Conservation (phyloP, 1,140 invertebrate species). For the Leptonema lineaticorne region DNA sequence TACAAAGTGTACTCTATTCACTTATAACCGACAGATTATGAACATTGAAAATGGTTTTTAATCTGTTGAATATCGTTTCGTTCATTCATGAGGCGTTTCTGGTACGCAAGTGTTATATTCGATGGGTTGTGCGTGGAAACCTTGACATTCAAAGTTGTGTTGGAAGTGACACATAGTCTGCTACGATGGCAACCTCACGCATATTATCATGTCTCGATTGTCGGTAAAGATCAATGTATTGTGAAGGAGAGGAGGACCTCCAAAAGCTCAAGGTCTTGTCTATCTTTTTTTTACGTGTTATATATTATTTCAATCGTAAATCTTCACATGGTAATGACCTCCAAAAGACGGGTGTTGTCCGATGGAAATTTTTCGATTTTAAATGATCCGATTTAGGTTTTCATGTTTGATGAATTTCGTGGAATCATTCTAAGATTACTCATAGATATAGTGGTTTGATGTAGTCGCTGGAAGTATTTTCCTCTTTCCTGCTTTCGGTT, state of each 20-base stretch:
- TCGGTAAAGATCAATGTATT: background rate
- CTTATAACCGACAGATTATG: no score
- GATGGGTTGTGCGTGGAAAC: background rate
- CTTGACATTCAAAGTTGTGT: background rate
- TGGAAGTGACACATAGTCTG: conserved; percentile 1
- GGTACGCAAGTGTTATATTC: background rate
- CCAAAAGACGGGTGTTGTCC: no score
- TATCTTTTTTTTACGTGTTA: background rate
- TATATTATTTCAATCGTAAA: background rate
- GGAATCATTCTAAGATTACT: background rate
- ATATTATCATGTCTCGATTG: background rate
- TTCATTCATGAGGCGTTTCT: conserved; percentile 7
- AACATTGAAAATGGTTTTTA: no score
- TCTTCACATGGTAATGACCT: background rate
- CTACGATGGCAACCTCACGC: background rate
- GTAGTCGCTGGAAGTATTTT: background rate
- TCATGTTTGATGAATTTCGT: background rate
- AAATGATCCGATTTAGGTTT: no score
- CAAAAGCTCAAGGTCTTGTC: background rate
- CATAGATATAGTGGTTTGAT: background rate
- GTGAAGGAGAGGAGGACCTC: background rate
- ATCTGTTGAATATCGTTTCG: background rate
- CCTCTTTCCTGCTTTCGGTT: conserved; percentile 20
- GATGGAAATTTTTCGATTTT: no score
- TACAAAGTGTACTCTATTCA: no score